Conservation (phyloP, 1,140 invertebrate genomes). For the Lepidurus packardi region DNA sequence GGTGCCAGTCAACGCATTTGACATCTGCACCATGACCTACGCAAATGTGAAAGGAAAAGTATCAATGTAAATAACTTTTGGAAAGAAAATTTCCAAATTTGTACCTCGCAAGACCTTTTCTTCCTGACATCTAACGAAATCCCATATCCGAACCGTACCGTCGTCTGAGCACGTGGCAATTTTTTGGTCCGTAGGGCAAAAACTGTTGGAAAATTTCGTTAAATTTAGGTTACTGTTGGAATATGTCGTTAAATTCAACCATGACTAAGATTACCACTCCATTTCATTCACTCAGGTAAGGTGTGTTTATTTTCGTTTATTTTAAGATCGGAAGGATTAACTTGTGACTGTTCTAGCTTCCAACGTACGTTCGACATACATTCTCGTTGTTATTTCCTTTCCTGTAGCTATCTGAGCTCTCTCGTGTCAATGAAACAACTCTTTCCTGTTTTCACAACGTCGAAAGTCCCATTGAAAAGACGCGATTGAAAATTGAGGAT, state of each 20-base stretch:
- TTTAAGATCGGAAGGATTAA: neutral
- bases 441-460: constrained; percentile 1
- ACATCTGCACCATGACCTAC: constrained; percentile 97
- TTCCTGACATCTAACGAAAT: constrained; percentile 94
- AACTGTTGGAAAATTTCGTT: constrained; percentile 57
- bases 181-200: constrained; percentile 97
- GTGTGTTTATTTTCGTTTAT: no score
- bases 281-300: neutral
- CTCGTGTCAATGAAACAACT: neutral
- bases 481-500: neutral
- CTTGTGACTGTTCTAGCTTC: neutral
- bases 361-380: neutral
- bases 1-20: constrained; percentile 99
- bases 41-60: constrained; percentile 34
- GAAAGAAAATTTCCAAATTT: constrained; percentile 4
- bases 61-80: constrained; percentile 16
- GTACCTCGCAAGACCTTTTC: constrained; percentile 88
- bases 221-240: no score
- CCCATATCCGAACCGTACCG: constrained; percentile 96
- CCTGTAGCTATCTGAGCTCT: neutral
- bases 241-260: neutral
- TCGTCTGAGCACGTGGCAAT: constrained; percentile 99
- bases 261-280: neutral
- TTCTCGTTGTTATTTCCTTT: constrained; percentile 12
- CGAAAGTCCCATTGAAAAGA: neutral